These are phyloP conservation scores for Eurystomus glaucurus DNA, from an alignment of 2,797 vertebrate species.

Conservation along the genomic window DNA sequence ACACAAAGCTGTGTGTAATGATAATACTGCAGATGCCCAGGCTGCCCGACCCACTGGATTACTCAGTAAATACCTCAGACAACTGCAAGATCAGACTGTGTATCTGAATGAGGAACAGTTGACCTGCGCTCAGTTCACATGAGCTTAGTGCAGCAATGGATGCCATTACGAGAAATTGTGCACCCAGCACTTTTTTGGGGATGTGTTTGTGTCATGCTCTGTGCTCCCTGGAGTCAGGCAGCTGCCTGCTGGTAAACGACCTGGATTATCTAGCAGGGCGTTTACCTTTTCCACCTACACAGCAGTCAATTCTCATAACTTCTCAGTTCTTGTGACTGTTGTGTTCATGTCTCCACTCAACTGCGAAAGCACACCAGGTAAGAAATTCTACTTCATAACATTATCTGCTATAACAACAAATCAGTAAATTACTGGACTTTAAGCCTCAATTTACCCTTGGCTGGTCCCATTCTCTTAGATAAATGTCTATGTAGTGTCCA, in stretches of 20 bases:
- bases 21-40: background rate
- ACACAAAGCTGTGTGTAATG: background rate
- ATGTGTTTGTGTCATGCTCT: background rate
- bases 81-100: background rate
- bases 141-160: fast-evolving
- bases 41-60: background rate
- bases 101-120: background rate
- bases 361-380: fast-evolving
- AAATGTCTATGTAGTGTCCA: fast-evolving
- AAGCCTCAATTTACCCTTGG: background rate
- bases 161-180: fast-evolving
- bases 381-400: background rate
- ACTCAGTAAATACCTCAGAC: background rate
- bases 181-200: background rate
- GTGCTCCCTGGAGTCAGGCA: background rate
- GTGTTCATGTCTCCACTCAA: background rate
- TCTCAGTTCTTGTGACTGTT: background rate
- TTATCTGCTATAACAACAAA: background rate
- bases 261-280: background rate
- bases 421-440: background rate
- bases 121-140: fast-evolving
- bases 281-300: background rate
- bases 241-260: fast-evolving
- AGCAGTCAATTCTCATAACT: background rate
- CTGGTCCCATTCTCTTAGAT: fast-evolving